A percentile compares a stretch with the other conserved stretches of the same genome.
These are phyloP conservation scores for Cherax quadricarinatus DNA, from an alignment of 1,140 invertebrate species.

Conservation along the genomic window DNA sequence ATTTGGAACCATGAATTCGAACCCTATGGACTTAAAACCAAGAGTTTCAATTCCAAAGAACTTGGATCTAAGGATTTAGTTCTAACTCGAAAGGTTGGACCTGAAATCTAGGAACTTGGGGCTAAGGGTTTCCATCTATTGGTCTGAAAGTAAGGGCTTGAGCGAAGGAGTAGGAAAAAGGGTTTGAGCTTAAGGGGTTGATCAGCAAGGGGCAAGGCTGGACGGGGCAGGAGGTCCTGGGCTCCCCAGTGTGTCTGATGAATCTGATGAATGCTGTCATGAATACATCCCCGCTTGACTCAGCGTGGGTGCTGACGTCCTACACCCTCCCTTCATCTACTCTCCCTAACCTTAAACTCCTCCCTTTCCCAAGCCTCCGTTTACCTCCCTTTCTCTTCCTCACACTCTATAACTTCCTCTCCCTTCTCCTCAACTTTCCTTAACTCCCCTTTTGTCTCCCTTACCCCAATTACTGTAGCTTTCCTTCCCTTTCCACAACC, in stretches of 20 bases:
- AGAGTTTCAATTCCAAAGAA: no score
- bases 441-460: no score
- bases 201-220: background rate
- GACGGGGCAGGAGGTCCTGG: background rate
- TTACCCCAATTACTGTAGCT: no score
- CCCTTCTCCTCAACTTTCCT: background rate
- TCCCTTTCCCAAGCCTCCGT: background rate
- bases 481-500: no score
- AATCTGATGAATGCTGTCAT: slow-evolving; percentile 43
- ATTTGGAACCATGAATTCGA: no score
- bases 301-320: background rate
- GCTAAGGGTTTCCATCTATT: no score
- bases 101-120: no score
- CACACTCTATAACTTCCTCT: background rate
- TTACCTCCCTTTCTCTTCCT: background rate
- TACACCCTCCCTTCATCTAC: background rate
- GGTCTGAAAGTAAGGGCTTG: background rate
- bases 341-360: background rate
- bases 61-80: no score
- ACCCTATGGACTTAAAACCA: no score
- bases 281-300: slow-evolving; percentile 19
- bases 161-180: background rate
- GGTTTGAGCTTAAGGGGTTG: background rate
- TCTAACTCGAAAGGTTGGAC: no score
- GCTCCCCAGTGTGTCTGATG: background rate